phyloP scores from a whole-genome alignment of 2,888 invertebrate species.

The Drosophila anomalata region DNA sequence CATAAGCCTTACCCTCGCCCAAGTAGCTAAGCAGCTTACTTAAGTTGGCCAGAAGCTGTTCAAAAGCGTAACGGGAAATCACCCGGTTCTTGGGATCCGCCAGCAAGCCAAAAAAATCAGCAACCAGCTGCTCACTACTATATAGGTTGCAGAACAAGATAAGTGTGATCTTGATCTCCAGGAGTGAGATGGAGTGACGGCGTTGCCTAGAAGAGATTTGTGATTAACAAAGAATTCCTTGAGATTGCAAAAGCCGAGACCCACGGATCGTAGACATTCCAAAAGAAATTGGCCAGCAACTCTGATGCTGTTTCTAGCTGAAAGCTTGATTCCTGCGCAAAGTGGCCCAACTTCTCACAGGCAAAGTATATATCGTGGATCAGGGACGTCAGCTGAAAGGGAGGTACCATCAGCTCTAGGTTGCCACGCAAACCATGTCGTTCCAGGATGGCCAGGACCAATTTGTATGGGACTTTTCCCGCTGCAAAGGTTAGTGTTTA shows the following conservation, averaged over 20 bases:
- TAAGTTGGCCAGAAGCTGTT: constrained; percentile 77
- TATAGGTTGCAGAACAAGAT: constrained; percentile 81
- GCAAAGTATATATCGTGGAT: constrained; percentile 83
- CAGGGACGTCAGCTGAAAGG: constrained; percentile 81
- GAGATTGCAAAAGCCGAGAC: constrained; percentile 9
- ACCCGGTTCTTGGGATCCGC: constrained; percentile 75
- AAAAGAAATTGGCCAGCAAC: constrained; percentile 82
- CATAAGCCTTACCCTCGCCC: constrained; percentile 81
- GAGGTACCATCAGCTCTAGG: constrained; percentile 80
- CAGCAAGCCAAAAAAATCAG: constrained; percentile 78
- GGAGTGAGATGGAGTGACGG: constrained; percentile 79
- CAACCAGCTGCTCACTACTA: constrained; percentile 75
- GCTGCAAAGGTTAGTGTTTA: constrained; percentile 59
- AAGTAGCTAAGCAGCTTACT: constrained; percentile 81
- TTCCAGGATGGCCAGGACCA: constrained; percentile 81
- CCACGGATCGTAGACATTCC: constrained; percentile 83
- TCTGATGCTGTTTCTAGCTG: constrained; percentile 77
- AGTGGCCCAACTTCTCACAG: constrained; percentile 82
- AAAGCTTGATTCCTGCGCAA: constrained; percentile 66
- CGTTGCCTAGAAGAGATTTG: constrained; percentile 69
- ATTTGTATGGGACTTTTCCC: constrained; percentile 80
- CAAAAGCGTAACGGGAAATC: constrained; percentile 80
- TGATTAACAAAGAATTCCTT: no score
- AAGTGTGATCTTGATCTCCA: constrained; percentile 82
- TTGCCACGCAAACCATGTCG: constrained; percentile 75